Base-by-base conservation (phyloP, 2,888 invertebrate genomes). In the Phalera bucephala region DNA sequence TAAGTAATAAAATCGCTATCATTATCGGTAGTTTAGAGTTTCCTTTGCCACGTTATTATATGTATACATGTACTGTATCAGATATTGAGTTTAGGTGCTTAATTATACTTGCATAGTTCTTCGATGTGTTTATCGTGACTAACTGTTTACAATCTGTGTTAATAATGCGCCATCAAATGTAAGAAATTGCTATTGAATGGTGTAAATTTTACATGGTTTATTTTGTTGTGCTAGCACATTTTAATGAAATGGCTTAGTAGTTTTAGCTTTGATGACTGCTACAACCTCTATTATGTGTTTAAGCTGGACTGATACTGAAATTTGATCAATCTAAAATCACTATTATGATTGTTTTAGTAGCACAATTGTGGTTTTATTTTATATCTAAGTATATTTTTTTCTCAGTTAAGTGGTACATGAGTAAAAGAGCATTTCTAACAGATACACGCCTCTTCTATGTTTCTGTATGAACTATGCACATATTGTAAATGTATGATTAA, bases 41-140 rank as follows among this genome's bases (percentile, higher is more conserved):
- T 51, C 44, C 49, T 52, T 21, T 45, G 25, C 29, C 9, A 21
- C 32, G 44, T 55, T 43, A 56, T 28, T 15, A 28, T 28, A 14
- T 28, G 45, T 40, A n/a, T n/a, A n/a, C n/a, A 5, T 17, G 17
- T 17, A 33, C 42, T 44, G 33, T 31, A 45, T 31, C 40, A 40
- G 42, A 31, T 49, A 44, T 51, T 54, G 37, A 35, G 29, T 34
- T 31, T 44, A 49, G 44, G 40, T 45, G 45, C 49, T 31, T 37
- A 37, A 40, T 44, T 45, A 52, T 42, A 39, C 34, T 40, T 40
- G 39, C 45, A 45, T 41, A 40, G n/a, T 27, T 14, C 13, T 14
- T 27, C 5, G 33, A 42, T 59, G 43, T 49, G 40, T 45, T 52
- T 48, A 48, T 59, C 56, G 60, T 52, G 56, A 52, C 48, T 54